A percentile compares a stretch with the other conserved stretches of the same genome.
Evolutionary conservation across 2,113 vertebrate genomes (phyloP).

Genomic region (Herpetotheres cachinnans): DNA sequence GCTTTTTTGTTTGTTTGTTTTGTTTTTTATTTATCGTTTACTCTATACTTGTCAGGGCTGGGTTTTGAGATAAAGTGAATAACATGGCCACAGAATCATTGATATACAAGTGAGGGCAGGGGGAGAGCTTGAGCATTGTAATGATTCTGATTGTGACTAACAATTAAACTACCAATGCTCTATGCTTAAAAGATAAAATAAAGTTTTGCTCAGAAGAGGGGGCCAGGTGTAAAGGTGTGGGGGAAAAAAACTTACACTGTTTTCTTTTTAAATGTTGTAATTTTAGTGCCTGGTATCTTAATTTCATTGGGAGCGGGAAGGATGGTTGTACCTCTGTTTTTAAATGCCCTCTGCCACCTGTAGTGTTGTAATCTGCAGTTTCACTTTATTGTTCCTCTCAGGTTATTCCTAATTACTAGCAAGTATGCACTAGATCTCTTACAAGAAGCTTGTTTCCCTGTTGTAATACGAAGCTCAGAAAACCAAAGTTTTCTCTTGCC

Average conservation of each 20-base stretch:
- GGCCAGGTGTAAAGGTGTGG: neutral
- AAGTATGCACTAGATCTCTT: neutral
- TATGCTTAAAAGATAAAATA: neutral
- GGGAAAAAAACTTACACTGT: neutral
- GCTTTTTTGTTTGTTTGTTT: neutral
- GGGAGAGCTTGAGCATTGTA: neutral
- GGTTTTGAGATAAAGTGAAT: neutral
- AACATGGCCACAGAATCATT: neutral
- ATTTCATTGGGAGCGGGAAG: neutral
- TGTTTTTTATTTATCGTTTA: neutral
- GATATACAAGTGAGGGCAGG: neutral
- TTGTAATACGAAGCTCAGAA: neutral
- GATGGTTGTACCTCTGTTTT: neutral
- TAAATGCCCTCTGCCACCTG: neutral
- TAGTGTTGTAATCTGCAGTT: neutral
- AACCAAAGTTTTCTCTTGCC: neutral
- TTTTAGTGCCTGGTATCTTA: neutral
- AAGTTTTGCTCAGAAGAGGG: neutral
- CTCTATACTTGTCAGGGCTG: neutral
- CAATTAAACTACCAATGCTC: neutral
- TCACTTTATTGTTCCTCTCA: neutral
- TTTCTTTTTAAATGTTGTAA: neutral
- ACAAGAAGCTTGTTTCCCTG: neutral
- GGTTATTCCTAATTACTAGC: neutral
- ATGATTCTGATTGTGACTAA: neutral